Evolutionary conservation across 2,113 vertebrate species (phyloP).

Genomic region (Leucoraja erinaceus): DNA sequence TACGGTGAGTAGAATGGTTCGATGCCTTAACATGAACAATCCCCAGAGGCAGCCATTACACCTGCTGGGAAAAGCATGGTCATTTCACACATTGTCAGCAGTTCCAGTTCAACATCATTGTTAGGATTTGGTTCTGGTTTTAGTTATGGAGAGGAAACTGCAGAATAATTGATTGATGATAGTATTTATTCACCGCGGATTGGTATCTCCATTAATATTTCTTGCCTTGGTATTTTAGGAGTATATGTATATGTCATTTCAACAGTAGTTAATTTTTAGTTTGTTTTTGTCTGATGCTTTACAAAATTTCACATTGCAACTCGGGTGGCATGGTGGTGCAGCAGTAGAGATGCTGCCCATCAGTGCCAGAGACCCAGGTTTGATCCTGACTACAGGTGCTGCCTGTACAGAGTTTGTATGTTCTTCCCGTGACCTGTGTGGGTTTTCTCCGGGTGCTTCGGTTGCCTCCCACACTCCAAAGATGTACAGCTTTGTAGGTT

Average conservation of each 20-base stretch:
- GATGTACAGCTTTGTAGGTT: too few species aligned
- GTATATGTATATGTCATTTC: not conserved
- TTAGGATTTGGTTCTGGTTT: not conserved
- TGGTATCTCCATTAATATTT: not conserved
- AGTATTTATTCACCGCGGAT: not conserved
- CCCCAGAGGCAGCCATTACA: not conserved
- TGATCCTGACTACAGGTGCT: too few species aligned
- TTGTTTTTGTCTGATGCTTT: not conserved
- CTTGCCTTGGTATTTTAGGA: not conserved
- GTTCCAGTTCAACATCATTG: not conserved
- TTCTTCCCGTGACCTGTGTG: too few species aligned
- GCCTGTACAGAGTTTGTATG: too few species aligned
- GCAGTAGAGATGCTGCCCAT: too few species aligned
- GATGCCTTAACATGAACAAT: not conserved
- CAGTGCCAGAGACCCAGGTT: too few species aligned
- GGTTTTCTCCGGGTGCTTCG: too few species aligned
- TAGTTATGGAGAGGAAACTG: not conserved
- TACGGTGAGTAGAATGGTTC: not conserved
- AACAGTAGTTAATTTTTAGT: too few species aligned
- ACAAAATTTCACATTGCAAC: not conserved
- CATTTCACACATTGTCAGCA: not conserved
- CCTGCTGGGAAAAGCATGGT: not conserved
- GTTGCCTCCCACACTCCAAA: too few species aligned
- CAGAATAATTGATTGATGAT: not conserved
- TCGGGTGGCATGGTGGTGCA: too few species aligned